These are phyloP conservation scores for Torymus auratus DNA, from an alignment of 2,888 invertebrate genomes.

Conservation along the genomic window DNA sequence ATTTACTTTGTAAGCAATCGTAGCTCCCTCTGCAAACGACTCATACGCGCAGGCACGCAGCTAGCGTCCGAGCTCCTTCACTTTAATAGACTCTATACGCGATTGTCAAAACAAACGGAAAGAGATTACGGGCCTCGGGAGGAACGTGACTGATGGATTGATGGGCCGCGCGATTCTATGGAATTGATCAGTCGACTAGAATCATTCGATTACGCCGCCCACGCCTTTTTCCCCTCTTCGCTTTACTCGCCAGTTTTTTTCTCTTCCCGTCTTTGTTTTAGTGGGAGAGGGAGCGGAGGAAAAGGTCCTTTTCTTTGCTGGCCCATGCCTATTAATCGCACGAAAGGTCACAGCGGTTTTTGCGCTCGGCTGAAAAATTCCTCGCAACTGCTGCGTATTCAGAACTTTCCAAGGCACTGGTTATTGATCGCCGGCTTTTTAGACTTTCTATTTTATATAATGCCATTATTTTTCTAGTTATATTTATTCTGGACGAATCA, in stretches of 20 bases:
- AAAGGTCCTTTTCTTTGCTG: not conserved
- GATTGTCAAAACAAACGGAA: conserved; percentile 50
- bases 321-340: conserved; percentile 30
- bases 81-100: conserved; percentile 20
- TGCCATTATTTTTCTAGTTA: too few species aligned
- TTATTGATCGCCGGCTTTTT: too few species aligned
- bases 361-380: too few species aligned
- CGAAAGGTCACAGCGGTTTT: too few species aligned
- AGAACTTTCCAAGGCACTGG: too few species aligned
- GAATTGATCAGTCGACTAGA: conserved; percentile 69
- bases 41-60: too few species aligned
- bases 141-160: conserved; percentile 65
- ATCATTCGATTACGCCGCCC: conserved; percentile 66
- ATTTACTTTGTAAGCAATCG: too few species aligned
- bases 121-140: conserved; percentile 8
- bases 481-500: too few species aligned
- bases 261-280: not conserved
- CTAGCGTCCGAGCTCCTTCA: not conserved
- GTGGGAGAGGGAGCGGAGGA: not conserved
- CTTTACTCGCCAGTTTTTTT: conserved; percentile 10
- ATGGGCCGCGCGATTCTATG: conserved; percentile 61
- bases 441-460: too few species aligned
- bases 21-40: too few species aligned
- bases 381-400: too few species aligned
- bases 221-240: conserved; percentile 41